These are phyloP conservation scores for Naso thynnoides DNA, from an alignment of 2,797 vertebrate species.

Conservation along the genomic window DNA sequence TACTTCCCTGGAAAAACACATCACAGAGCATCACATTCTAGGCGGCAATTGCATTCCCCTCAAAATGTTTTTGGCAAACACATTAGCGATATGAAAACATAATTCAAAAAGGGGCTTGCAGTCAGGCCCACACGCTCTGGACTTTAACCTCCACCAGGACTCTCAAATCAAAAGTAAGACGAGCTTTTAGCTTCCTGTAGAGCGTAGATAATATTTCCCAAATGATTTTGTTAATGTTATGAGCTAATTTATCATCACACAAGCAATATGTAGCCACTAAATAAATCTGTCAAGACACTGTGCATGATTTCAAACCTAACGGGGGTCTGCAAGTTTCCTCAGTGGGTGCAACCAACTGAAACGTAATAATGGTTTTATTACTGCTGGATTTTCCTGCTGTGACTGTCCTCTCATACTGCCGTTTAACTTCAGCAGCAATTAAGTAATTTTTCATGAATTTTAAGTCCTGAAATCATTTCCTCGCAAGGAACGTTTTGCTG, in stretches of 20 bases:
- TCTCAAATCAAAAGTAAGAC: background rate
- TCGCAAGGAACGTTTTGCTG: too few species aligned
- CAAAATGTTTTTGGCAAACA: background rate
- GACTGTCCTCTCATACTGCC: too few species aligned
- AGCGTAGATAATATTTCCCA: conserved; percentile 7
- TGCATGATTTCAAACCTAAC: background rate
- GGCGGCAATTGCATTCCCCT: background rate
- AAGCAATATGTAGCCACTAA: background rate
- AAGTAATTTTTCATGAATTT: too few species aligned
- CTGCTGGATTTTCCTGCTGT: background rate
- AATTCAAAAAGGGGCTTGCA: background rate
- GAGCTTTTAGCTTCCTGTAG: background rate
- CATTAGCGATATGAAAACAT: background rate
- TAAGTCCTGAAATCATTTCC: too few species aligned
- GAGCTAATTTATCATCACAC: background rate
- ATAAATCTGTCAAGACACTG: background rate
- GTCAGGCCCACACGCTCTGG: background rate
- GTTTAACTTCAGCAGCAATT: too few species aligned
- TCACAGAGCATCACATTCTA: background rate
- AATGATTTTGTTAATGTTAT: background rate
- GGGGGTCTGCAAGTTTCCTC: background rate
- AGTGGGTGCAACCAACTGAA: background rate
- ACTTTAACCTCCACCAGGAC: background rate
- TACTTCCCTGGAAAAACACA: background rate
- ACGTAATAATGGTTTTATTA: background rate